These are phyloP conservation scores for Platorchestia sp. DNA, from an alignment of 1,140 invertebrate genomes.

Conservation along the genomic window DNA sequence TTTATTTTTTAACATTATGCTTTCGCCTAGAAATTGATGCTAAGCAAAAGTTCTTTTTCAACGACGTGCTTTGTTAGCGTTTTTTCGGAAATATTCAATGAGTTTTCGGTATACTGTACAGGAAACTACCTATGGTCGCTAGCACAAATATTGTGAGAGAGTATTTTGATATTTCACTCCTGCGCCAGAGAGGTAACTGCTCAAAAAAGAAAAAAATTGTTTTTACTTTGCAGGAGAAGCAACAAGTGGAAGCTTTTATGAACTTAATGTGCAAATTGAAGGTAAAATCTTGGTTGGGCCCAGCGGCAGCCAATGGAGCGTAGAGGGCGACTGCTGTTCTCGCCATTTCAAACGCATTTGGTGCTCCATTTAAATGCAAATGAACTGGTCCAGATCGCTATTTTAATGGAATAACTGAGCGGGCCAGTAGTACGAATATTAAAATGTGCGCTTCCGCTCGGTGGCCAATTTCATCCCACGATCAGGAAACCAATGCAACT, in stretches of 20 bases:
- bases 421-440: background rate
- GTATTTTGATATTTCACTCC: background rate
- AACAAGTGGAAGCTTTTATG: background rate
- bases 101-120: background rate
- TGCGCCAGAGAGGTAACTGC: background rate
- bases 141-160: background rate
- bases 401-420: slow-evolving; percentile 37
- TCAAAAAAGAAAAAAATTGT: background rate
- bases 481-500: background rate
- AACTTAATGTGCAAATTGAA: background rate
- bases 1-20: no score
- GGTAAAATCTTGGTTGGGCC: background rate
- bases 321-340: background rate
- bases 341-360: slow-evolving; percentile 1
- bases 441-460: background rate
- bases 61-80: background rate
- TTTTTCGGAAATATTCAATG: background rate
- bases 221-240: background rate
- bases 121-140: background rate
- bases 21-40: background rate
- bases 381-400: slow-evolving; percentile 11
- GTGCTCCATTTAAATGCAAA: slow-evolving; percentile 31
- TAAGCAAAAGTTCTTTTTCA: background rate
- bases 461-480: background rate
- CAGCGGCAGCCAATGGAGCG: background rate